These are phyloP conservation scores for Dicerorhinus sumatrensis DNA, from an alignment of 2,113 vertebrate species.

Conservation along the genomic window DNA sequence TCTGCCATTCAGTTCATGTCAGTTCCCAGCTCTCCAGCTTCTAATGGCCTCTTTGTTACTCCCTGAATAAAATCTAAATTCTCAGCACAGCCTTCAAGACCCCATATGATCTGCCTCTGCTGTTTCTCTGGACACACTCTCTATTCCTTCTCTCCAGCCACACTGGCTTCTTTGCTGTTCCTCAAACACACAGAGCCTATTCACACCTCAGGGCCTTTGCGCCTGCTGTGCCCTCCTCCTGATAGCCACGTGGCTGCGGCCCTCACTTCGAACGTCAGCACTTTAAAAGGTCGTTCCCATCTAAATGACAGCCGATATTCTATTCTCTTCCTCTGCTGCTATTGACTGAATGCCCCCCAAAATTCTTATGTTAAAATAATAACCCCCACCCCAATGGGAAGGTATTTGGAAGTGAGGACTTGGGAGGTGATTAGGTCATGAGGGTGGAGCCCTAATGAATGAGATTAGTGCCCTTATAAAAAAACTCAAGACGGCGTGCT, in stretches of 20 bases:
- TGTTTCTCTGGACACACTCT: neutral
- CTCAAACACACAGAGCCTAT: neutral
- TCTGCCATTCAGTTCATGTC: rapidly evolving
- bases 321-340: neutral
- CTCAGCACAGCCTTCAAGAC: neutral
- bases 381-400: neutral
- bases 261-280: neutral
- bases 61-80: neutral
- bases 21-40: neutral
- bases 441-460: neutral
- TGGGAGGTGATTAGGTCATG: neutral
- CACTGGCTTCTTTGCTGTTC: neutral
- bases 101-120: neutral
- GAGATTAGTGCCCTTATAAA: neutral
- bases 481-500: neutral
- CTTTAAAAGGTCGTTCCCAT: neutral
- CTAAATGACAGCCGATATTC: neutral
- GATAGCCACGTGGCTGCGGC: neutral
- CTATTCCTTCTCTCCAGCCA: neutral
- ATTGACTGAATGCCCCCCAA: no score
- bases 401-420: neutral
- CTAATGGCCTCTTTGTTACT: neutral
- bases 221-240: rapidly evolving
- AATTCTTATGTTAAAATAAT: neutral
- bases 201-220: neutral